These are phyloP conservation scores for Cryptocheilus praepositus DNA, from an alignment of 2,888 invertebrate genomes.

Conservation along the genomic window DNA sequence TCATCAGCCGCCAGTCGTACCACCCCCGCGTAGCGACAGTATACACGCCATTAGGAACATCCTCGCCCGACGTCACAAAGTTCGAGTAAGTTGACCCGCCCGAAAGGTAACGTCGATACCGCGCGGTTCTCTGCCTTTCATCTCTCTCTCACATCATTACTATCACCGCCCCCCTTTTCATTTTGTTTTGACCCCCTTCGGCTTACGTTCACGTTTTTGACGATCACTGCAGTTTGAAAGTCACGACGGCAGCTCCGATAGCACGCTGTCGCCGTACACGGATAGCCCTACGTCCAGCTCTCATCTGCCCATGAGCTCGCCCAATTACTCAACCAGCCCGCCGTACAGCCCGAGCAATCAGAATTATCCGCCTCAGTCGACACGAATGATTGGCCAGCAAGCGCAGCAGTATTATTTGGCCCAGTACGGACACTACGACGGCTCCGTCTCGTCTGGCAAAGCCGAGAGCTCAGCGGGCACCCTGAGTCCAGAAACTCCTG, in stretches of 20 bases:
- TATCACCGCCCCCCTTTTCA: too few relatives aligned
- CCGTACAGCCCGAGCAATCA: slow-evolving; percentile 66
- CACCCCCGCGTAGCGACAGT: slow-evolving; percentile 74
- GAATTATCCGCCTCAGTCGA: slow-evolving; percentile 48
- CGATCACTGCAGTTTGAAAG: slow-evolving; percentile 61
- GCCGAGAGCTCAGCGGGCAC: slow-evolving; percentile 37
- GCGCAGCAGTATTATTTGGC: slow-evolving; percentile 29
- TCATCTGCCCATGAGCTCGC: slow-evolving; percentile 68
- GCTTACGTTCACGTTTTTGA: slow-evolving; percentile 37
- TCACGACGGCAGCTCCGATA: slow-evolving; percentile 68
- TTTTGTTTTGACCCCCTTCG: slow-evolving; percentile 32
- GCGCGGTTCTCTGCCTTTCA: not conserved
- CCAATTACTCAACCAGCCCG: slow-evolving; percentile 66
- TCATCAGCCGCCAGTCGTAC: slow-evolving; percentile 66
- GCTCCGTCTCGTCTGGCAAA: slow-evolving; percentile 26
- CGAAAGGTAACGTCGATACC: too few relatives aligned
- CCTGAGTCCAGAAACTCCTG: slow-evolving; percentile 55
- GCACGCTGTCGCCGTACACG: slow-evolving; percentile 67
- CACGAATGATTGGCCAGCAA: slow-evolving; percentile 4
- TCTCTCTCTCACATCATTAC: not conserved
- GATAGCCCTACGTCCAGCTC: slow-evolving; percentile 65
- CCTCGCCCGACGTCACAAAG: slow-evolving; percentile 69
- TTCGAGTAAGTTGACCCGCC: slow-evolving; percentile 64
- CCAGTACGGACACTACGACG: slow-evolving; percentile 42
- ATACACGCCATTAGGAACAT: slow-evolving; percentile 72